Evolutionary conservation across 2,113 vertebrate genomes (phyloP).

Genomic region (Vulpes lagopus): DNA sequence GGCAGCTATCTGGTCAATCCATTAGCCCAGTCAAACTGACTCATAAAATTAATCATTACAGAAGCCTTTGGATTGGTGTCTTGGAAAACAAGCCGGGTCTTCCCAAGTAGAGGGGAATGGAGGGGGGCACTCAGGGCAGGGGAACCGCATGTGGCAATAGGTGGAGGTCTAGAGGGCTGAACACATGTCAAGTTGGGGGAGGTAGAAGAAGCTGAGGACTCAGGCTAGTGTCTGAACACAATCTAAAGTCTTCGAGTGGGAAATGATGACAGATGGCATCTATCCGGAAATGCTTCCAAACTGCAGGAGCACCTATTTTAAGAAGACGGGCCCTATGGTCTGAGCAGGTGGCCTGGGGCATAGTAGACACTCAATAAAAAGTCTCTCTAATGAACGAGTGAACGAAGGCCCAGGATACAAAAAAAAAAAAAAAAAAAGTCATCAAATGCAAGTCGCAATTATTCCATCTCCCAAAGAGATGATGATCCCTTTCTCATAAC

Average conservation of each 20-base stretch:
- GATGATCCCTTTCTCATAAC: neutral
- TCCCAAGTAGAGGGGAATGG: neutral
- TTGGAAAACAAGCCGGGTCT: neutral
- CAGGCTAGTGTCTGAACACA: neutral
- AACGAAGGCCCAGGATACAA: neutral
- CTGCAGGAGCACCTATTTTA: neutral
- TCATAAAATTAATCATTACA: neutral
- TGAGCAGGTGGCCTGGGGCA: neutral
- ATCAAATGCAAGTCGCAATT: neutral
- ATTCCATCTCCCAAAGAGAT: neutral
- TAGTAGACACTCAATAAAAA: neutral
- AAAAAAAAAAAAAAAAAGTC: no score
- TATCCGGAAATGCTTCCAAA: neutral
- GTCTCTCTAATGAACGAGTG: rapidly evolving
- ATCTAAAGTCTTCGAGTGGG: neutral
- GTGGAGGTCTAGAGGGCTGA: neutral
- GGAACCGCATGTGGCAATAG: no score
- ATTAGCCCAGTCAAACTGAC: neutral
- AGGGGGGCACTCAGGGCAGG: neutral
- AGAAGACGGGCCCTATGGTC: neutral
- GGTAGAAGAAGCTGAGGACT: neutral
- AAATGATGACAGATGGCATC: neutral
- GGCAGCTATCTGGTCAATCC: neutral
- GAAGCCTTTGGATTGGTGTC: neutral
- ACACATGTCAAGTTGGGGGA: neutral